phyloP scores from a whole-genome alignment of 2,113 vertebrate species.

The Ariopsis seemanni region DNA sequence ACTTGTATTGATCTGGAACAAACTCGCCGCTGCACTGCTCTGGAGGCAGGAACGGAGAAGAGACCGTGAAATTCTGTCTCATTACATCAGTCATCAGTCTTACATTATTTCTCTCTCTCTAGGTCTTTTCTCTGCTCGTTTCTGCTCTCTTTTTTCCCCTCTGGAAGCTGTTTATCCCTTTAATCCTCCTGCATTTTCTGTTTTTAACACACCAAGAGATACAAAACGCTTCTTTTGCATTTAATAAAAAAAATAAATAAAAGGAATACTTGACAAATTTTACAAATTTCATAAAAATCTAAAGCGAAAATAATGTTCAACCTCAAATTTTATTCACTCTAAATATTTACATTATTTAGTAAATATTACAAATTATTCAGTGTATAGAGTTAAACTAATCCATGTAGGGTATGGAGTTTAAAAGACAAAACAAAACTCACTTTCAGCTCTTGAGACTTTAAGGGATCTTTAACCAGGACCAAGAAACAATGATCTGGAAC shows the following conservation, averaged over 20 bases:
- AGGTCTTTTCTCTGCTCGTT: not conserved
- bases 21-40: not conserved
- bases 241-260: not conserved
- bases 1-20: slow-evolving; percentile 40
- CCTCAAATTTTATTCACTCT: not conserved
- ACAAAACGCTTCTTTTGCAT: not conserved
- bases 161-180: not conserved
- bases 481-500: not conserved
- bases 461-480: not conserved
- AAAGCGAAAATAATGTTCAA: not conserved
- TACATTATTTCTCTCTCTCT: not conserved
- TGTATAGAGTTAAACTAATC: not conserved
- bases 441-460: not conserved
- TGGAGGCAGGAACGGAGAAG: slow-evolving; percentile 1
- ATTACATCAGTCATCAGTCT: slow-evolving; percentile 1
- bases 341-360: not conserved
- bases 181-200: not conserved
- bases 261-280: not conserved
- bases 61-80: slow-evolving; percentile 35
- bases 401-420: not conserved
- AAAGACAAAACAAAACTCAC: not conserved
- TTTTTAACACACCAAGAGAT: not conserved
- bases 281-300: not conserved
- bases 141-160: not conserved
- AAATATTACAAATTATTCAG: not conserved